These are phyloP conservation scores for Ennomos erosarius DNA, from an alignment of 2,888 invertebrate species.

Conservation along the genomic window DNA sequence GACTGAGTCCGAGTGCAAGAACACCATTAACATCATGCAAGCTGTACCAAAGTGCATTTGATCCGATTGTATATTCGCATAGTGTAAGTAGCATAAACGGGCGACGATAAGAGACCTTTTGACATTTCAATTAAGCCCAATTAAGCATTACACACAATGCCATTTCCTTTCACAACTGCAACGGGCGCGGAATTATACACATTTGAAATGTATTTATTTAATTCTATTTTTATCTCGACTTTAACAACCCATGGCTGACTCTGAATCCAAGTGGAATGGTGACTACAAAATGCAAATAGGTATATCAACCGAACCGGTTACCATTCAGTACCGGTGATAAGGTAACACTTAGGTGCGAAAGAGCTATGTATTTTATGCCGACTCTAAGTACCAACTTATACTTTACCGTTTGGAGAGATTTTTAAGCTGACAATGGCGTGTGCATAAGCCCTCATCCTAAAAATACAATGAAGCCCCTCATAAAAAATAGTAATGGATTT, in stretches of 20 bases:
- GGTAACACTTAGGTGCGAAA: slow-evolving; percentile 47
- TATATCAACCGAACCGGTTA: slow-evolving; percentile 64
- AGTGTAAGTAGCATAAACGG: slow-evolving; percentile 11
- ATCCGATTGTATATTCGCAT: too few relatives aligned
- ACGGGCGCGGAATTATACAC: slow-evolving; percentile 41
- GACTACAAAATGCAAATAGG: slow-evolving; percentile 63
- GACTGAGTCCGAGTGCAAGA: too few relatives aligned
- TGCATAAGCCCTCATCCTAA: slow-evolving; percentile 28
- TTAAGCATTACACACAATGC: slow-evolving; percentile 52
- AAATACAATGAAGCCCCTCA: slow-evolving; percentile 43
- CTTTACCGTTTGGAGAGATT: not conserved
- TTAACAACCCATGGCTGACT: slow-evolving; percentile 38
- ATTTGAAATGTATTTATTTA: slow-evolving; percentile 37
- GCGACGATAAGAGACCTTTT: slow-evolving; percentile 54
- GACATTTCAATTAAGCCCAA: slow-evolving; percentile 65
- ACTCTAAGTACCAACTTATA: slow-evolving; percentile 7
- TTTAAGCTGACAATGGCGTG: slow-evolving; percentile 26
- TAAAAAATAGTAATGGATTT: slow-evolving; percentile 39
- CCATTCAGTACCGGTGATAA: slow-evolving; percentile 47
- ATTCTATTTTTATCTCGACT: slow-evolving; percentile 53
- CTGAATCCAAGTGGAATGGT: slow-evolving; percentile 50
- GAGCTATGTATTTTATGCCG: slow-evolving; percentile 40
- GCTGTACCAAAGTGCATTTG: too few relatives aligned
- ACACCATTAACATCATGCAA: too few relatives aligned
- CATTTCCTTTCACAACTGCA: slow-evolving; percentile 54